Base-by-base conservation (phyloP, 2,797 vertebrate species). In the Spondyliosoma cantharus region DNA sequence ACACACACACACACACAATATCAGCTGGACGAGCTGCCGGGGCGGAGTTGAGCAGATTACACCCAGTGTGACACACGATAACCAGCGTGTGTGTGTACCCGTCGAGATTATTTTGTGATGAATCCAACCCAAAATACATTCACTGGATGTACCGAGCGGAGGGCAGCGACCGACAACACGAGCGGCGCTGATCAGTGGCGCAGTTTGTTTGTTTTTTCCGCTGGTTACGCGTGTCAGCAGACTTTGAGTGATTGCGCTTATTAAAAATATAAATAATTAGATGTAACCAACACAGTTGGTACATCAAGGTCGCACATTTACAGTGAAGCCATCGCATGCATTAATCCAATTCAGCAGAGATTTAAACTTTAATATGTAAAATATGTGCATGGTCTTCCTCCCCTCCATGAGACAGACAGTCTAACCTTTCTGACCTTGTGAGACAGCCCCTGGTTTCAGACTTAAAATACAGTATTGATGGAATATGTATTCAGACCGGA, bases 21-120 rank as follows among this genome's bases (percentile, higher is more conserved):
- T 95, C 90, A 86, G 77, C 80, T 65, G 61, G 81, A 80, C 37
- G 66, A 66, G 74, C 83, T 3, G 74, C 11, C 64, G 82, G 87
- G 91, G 88, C 74, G 60, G 89, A 80, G 84, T 45, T 62, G 48
- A 45, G 27, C 17, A 3, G 25, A 63, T 66, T 76, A 74, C 43
- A 57, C 74, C 64, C 71, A 68, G 56, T 52, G 72, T 53, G 65
- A 62, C 73, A 77, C 71, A 60, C 42, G 20, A 61, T 9, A 50
- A 66, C 46, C 37, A n/a, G 24, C 50, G 17, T 29, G 50, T 29
- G 43, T 19, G 32, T 15, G 42, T 16, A 11, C 0, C 4, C 19
- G 43, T 37, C n/a, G 24, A 65, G 43, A 77, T 69, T 61, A 56
- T 76, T 22, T 56, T n/a, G 58, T 7, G 25, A 45, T 53, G 16